Base-by-base conservation (phyloP, 2,797 vertebrate genomes). In the Cercopithecus hamlyni region DNA sequence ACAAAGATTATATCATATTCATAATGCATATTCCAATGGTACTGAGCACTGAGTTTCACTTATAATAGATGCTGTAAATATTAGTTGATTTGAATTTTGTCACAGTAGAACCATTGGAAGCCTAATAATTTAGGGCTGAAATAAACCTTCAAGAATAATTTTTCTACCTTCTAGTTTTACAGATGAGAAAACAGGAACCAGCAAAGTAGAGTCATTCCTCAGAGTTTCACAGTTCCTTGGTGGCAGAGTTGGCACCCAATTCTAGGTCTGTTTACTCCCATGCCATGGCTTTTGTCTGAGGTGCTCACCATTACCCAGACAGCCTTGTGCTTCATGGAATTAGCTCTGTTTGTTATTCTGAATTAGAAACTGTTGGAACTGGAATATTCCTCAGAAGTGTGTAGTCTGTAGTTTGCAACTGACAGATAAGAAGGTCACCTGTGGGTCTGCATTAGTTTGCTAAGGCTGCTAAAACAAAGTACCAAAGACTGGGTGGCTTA, bases 381-480 rank as follows among this genome's bases (percentile, higher is more conserved):
- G 52, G 77, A 73, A 81, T 52, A 39, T 12, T 81, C 85, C 75
- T 45, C 41, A 24, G 22, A 94, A 81, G 45, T 70, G 77, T 96
- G 24, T 77, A 92, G 95, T 77, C 75, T 19, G 24, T 22, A 64
- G 96, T 93, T 97, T 94, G 64, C 87, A 84, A 97, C 83, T 36
- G 57, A 39, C 50, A 36, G 41, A 75, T 24, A 52, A 79, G 57
- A 33, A 39, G 11, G 26, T 55, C 80, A 52, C 0, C 27, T 26
- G 1, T 26, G 77, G 6, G 19, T 58, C 33, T 64, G 5, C 22
- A 6, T 77, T 24, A n/a, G 36, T 55, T 70, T 70, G 27, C 43
- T 26, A 82, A 48, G 10, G n/a, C 9, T 45, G 4, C 20, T 41
- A 0, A 57, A 12, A 48, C 17, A 43, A 45, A 72, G 14, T 7